Conservation (phyloP, 2,113 vertebrate species). For the Brienomyrus brachyistius region DNA sequence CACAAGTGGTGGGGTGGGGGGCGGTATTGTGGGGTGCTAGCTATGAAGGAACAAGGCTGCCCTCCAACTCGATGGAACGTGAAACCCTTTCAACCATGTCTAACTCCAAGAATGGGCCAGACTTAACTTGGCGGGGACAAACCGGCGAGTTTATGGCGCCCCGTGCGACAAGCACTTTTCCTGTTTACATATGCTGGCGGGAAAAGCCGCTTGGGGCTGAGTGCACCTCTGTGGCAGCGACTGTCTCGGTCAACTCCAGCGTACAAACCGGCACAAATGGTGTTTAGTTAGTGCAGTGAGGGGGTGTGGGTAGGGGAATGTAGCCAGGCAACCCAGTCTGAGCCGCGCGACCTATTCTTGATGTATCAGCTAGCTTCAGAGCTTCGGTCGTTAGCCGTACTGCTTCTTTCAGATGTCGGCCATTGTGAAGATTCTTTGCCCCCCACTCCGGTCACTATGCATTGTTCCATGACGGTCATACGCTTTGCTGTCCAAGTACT, state of each 20-base stretch:
- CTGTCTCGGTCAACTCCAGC: not conserved
- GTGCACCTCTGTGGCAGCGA: not conserved
- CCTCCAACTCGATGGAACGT: slow-evolving; percentile 51
- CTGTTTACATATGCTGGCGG: not conserved
- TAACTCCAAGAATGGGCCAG: slow-evolving; percentile 17
- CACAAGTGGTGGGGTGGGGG: slow-evolving; percentile 21
- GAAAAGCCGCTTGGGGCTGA: not conserved
- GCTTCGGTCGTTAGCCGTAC: not conserved
- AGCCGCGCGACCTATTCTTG: not conserved
- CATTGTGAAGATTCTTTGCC: not conserved
- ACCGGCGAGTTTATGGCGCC: not conserved
- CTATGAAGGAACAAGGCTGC: slow-evolving; percentile 20
- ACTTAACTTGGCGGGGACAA: slow-evolving; percentile 7
- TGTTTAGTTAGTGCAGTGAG: not conserved
- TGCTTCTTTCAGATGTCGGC: slow-evolving; percentile 4
- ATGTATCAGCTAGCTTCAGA: not conserved
- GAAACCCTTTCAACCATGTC: slow-evolving; percentile 32
- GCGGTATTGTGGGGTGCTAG: slow-evolving; percentile 21
- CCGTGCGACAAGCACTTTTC: not conserved
- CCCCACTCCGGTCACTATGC: not conserved
- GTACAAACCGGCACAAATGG: not conserved
- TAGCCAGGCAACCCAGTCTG: not conserved
- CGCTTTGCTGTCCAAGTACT: not conserved
- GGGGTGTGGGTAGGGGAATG: not conserved
- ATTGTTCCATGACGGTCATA: not conserved